A percentile compares a stretch with the other conserved stretches of the same genome.
These are phyloP conservation scores for Sceloporus tristichus DNA, from an alignment of 2,113 vertebrate species.

Conservation along the genomic window DNA sequence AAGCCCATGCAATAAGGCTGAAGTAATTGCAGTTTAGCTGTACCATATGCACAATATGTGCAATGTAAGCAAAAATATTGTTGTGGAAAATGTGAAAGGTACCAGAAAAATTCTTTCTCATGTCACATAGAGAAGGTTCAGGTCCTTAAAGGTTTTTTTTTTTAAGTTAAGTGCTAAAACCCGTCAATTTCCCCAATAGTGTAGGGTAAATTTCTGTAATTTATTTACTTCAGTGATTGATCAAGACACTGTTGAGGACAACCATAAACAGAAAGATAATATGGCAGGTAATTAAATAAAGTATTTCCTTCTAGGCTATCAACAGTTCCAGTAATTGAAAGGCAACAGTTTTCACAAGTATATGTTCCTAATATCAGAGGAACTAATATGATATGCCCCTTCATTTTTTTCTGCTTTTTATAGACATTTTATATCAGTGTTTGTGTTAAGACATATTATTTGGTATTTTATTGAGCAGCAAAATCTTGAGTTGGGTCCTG, in stretches of 20 bases:
- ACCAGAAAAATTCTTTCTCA: no score
- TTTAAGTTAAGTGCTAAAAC: not conserved
- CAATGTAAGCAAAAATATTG: no score
- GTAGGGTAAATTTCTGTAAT: not conserved
- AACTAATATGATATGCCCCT: not conserved
- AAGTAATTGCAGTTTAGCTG: no score
- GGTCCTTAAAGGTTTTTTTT: not conserved
- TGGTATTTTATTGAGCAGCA: not conserved
- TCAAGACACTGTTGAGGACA: not conserved
- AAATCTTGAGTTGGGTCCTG: not conserved
- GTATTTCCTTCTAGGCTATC: not conserved
- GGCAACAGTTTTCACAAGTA: not conserved
- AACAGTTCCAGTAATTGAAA: not conserved
- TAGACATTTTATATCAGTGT: not conserved
- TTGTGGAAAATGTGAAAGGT: no score
- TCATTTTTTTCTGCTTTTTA: conserved; percentile 29
- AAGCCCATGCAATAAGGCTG: no score
- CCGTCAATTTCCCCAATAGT: not conserved
- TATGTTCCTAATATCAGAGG: not conserved
- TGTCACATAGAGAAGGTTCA: not conserved
- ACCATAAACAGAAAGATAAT: not conserved
- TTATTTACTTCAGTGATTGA: not conserved
- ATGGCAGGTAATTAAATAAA: not conserved
- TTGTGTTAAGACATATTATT: not conserved
- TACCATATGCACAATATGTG: no score